phyloP scores from a whole-genome alignment of 2,113 vertebrate species.

The Jacana jacana region DNA sequence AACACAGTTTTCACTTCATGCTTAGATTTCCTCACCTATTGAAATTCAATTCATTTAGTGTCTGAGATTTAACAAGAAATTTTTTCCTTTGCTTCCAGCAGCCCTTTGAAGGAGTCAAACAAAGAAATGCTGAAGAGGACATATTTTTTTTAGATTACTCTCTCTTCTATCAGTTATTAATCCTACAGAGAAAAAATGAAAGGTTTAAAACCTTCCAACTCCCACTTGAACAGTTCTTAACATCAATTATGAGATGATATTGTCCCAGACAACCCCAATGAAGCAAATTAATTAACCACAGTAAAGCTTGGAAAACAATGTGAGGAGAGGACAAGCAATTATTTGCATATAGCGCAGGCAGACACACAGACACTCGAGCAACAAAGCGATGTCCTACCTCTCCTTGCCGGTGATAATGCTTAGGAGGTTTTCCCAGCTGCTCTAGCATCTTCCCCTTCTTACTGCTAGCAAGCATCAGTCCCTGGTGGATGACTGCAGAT shows the following conservation, averaged over 20 bases:
- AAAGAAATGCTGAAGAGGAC: background rate
- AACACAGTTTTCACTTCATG: background rate
- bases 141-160: background rate
- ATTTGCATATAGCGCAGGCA: background rate
- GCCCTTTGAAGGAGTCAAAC: background rate
- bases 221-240: background rate
- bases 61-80: background rate
- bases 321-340: background rate
- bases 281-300: background rate
- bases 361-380: background rate
- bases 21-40: background rate
- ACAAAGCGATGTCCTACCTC: constrained; percentile 25
- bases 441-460: constrained; percentile 87
- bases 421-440: constrained; percentile 80
- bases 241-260: background rate
- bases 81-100: background rate
- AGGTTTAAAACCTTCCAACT: background rate
- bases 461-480: constrained; percentile 75
- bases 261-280: background rate
- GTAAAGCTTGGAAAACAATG: background rate
- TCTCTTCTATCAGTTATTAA: background rate
- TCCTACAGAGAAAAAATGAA: background rate
- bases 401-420: constrained; percentile 56
- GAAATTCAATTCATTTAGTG: background rate
- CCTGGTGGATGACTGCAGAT: constrained; percentile 75